Conservation (phyloP, 2,888 invertebrate species). For the Cephus runcator region DNA sequence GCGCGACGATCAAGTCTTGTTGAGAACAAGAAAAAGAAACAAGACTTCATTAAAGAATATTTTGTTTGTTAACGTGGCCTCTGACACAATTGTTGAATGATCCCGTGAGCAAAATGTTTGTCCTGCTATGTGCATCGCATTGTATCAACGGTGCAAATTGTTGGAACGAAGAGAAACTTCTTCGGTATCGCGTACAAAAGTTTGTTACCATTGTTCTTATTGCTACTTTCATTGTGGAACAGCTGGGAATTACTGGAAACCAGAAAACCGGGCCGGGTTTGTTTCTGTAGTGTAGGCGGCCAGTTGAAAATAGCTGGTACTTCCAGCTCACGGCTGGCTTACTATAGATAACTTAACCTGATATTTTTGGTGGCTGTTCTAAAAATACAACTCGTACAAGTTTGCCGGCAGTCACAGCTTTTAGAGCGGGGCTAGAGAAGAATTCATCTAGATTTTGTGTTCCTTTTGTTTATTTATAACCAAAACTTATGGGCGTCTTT, state of each 20-base stretch:
- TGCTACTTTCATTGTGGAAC: no score
- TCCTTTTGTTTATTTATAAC: background rate
- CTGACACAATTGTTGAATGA: no score
- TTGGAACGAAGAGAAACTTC: no score
- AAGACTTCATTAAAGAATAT: background rate
- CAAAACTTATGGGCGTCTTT: no score
- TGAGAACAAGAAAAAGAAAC: background rate
- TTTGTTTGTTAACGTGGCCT: background rate
- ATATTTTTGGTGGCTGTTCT: constrained; percentile 48
- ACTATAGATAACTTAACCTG: constrained; percentile 22
- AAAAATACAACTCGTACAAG: constrained; percentile 40
- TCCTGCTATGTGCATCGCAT: no score
- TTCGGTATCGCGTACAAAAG: no score
- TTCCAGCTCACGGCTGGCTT: constrained; percentile 42
- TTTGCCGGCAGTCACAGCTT: background rate
- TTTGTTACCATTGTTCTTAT: no score
- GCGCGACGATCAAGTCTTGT: background rate
- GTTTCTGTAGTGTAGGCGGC: constrained; percentile 39
- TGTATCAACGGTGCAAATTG: no score
- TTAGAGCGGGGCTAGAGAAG: background rate
- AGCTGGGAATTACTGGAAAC: background rate
- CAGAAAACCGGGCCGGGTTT: constrained; percentile 24
- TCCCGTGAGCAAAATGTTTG: no score
- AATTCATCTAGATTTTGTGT: background rate
- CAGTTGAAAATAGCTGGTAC: constrained; percentile 52